phyloP scores from a whole-genome alignment of 2,113 vertebrate species.

The Hemiscyllium ocellatum region DNA sequence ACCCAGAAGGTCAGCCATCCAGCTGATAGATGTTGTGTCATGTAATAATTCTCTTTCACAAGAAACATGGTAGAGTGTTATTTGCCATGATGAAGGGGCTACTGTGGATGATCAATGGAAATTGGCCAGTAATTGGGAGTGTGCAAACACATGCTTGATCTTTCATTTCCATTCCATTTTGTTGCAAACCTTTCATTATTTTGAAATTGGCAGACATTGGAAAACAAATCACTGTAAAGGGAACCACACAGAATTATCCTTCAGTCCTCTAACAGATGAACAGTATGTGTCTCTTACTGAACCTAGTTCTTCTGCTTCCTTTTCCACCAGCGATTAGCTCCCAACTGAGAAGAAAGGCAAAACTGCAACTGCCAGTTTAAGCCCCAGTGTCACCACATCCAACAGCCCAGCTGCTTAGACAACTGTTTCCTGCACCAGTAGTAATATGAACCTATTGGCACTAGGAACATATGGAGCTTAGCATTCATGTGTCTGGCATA shows the following conservation, averaged over 20 bases:
- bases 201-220: background rate
- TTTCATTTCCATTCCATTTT: background rate
- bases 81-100: background rate
- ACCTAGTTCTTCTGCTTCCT: background rate
- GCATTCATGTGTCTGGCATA: background rate
- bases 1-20: background rate
- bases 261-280: background rate
- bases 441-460: background rate
- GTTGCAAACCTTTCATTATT: background rate
- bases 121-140: background rate
- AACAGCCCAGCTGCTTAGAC: background rate
- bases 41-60: background rate
- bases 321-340: background rate
- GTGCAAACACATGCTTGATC: background rate
- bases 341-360: background rate
- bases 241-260: background rate
- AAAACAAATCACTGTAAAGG: background rate
- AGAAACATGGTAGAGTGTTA: background rate
- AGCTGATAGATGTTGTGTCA: background rate
- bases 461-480: background rate
- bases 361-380: background rate
- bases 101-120: background rate
- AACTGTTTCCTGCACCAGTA: background rate
- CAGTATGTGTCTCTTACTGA: background rate
- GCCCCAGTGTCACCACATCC: background rate